Evolutionary conservation across 37 sponge, comb jelly and placozoan species (phyloP).

Genomic region (Lycopodina hypogea): DNA sequence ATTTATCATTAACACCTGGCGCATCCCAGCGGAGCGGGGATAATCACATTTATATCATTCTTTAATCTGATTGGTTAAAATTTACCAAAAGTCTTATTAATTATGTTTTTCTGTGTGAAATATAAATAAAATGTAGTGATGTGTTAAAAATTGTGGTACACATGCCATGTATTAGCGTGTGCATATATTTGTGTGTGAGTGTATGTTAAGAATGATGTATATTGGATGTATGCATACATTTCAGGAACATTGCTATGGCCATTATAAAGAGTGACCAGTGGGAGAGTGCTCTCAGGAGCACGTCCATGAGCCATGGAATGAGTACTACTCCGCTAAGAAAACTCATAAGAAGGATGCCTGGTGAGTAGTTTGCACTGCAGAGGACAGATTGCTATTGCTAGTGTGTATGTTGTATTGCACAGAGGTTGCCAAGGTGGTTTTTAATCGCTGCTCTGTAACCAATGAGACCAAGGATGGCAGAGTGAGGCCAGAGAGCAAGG

Average conservation of each 20-base stretch:
- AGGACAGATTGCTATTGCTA: conserved; percentile 1
- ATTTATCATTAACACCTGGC: too few species aligned
- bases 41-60: too few species aligned
- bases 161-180: neutral
- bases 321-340: conserved; percentile 74
- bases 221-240: neutral
- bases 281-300: conserved; percentile 68
- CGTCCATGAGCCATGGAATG: conserved; percentile 4
- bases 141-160: too few species aligned
- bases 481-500: conserved; percentile 30
- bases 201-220: too few species aligned
- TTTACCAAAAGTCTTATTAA: too few species aligned
- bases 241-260: conserved; percentile 74
- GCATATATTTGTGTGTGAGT: neutral
- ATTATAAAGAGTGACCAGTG: conserved; percentile 58
- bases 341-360: conserved; percentile 84
- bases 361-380: conserved; percentile 12
- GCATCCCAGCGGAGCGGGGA: too few species aligned
- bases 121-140: too few species aligned
- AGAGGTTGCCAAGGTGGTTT: conserved; percentile 75
- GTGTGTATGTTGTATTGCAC: neutral
- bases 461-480: conserved; percentile 64
- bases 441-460: conserved; percentile 73
- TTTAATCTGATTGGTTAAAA: too few species aligned
- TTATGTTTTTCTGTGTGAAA: too few species aligned